These are phyloP conservation scores for Drosophila tristis DNA, from an alignment of 1,140 invertebrate genomes.

Conservation along the genomic window DNA sequence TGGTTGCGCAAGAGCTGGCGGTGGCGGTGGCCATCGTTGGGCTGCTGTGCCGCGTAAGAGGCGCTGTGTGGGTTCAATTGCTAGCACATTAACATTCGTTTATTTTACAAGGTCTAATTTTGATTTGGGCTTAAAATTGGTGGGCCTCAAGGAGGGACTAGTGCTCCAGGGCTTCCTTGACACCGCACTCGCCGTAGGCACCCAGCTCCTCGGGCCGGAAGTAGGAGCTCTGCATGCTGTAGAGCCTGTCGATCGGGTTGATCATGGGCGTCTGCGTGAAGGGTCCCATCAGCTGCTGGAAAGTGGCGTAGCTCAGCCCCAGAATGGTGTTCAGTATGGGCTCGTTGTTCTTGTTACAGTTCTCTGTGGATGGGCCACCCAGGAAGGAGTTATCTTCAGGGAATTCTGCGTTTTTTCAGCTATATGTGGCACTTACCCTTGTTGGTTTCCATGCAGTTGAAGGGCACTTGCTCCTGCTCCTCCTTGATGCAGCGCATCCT, in stretches of 20 bases:
- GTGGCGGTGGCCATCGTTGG: slow-evolving; percentile 17
- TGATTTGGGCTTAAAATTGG: slow-evolving; percentile 78
- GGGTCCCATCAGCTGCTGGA: slow-evolving; percentile 84
- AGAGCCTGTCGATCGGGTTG: slow-evolving; percentile 87
- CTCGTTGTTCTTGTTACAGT: slow-evolving; percentile 82
- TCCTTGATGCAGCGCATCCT: slow-evolving; percentile 77
- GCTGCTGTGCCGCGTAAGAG: not conserved
- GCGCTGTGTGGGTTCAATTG: slow-evolving; percentile 33
- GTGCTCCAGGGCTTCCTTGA: slow-evolving; percentile 73
- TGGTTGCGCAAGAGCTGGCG: slow-evolving; percentile 34
- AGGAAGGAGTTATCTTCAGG: not conserved
- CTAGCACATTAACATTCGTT: slow-evolving; percentile 77
- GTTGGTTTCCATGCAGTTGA: slow-evolving; percentile 83
- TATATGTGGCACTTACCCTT: slow-evolving; percentile 55
- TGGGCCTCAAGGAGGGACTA: slow-evolving; percentile 31
- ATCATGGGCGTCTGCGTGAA: slow-evolving; percentile 83
- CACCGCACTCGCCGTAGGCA: slow-evolving; percentile 71
- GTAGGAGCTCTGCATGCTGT: slow-evolving; percentile 88
- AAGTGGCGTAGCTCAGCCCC: slow-evolving; percentile 83
- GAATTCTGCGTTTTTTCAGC: rapidly evolving
- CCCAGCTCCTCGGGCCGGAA: slow-evolving; percentile 86
- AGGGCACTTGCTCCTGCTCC: slow-evolving; percentile 76
- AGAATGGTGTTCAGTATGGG: slow-evolving; percentile 82
- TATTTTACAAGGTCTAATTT: slow-evolving; percentile 83
- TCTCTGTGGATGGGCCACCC: slow-evolving; percentile 53